Base-by-base conservation (phyloP, 2,113 vertebrate genomes). In the Bombycilla garrulus region DNA sequence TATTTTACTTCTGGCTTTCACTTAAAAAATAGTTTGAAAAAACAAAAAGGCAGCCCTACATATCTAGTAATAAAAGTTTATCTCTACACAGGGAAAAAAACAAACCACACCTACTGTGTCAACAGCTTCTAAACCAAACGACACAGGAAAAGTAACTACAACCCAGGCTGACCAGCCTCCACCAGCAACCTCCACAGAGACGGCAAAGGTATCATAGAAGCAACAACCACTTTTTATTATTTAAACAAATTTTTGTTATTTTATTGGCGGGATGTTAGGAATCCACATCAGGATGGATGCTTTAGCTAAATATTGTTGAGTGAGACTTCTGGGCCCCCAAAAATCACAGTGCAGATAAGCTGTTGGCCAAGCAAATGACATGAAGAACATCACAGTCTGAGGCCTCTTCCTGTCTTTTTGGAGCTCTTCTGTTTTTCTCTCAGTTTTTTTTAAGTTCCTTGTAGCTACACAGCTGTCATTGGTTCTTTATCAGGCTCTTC, bases 21-120 rank as follows among this genome's bases (percentile, higher is more conserved):
- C 28, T 40, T 60, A 5, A n/a, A 66, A 29, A 45, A 21, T 5
- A 31, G 35, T 40, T 67, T 15, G 15, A 17, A 60, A 25, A 53
- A 54, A 31, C 13, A 58, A 66, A 53, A 82, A 54, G 6, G 6
- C 33, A 48, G 6, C 5, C 19, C 1, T 82, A 9, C 0, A 0
- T 57, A 13, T 65, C 14, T 81, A 50, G 28, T 95, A 40, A 47
- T 51, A 67, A 19, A 35, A 13, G 5, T 31, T 70, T 93, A 1
- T 93, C 7, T 95, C 25, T 86, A 4, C 76, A 21, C 77, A 98
- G 98, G 87, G 71, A 57, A 96, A 95, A 96, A 96, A 33, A 20
- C 78, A 79, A 58, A 38, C 79, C 13, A 80, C 82, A 58, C 70
- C 80, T 48, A 48, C 92, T 24, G 26, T 92, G 82, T 78, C 82